Evolutionary conservation across 2,888 invertebrate genomes (phyloP).

Genomic region (Spodoptera exigua): DNA sequence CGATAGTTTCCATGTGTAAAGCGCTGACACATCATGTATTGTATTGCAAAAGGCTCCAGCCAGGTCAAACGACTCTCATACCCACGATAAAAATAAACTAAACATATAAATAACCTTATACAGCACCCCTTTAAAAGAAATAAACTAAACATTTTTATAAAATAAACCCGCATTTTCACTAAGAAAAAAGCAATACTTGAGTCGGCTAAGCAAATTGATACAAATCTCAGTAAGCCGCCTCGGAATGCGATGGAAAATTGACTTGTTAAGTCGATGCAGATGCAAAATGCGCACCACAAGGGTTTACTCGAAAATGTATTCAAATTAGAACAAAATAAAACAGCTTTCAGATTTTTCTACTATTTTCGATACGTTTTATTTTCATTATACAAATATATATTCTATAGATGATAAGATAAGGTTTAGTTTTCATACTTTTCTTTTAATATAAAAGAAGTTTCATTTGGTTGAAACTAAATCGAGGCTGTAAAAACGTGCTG

Average conservation of each 20-base stretch:
- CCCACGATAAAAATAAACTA: constrained; percentile 42
- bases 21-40: constrained; percentile 58
- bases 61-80: constrained; percentile 30
- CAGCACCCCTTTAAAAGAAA: constrained; percentile 23
- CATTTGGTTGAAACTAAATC: constrained; percentile 9
- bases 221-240: constrained; percentile 34
- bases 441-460: constrained; percentile 1
- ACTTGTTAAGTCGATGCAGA: constrained; percentile 39
- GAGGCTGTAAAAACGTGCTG: constrained; percentile 1
- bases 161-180: constrained; percentile 21
- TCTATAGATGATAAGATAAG: constrained; percentile 17
- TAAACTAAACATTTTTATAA: constrained; percentile 10
- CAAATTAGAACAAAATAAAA: constrained; percentile 50
- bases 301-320: constrained; percentile 57
- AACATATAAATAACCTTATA: constrained; percentile 23
- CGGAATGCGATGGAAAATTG: constrained; percentile 22
- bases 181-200: constrained; percentile 15
- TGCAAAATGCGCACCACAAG: constrained; percentile 37
- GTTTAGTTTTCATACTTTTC: constrained; percentile 7
- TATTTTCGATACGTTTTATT: constrained; percentile 19
- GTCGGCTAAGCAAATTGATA: constrained; percentile 37
- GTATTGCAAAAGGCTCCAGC: constrained; percentile 52
- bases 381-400: constrained; percentile 3
- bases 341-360: constrained; percentile 19
- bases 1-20: constrained; percentile 58